These are phyloP conservation scores for Hydrophis major DNA, from an alignment of 2,797 vertebrate species.

Conservation along the genomic window DNA sequence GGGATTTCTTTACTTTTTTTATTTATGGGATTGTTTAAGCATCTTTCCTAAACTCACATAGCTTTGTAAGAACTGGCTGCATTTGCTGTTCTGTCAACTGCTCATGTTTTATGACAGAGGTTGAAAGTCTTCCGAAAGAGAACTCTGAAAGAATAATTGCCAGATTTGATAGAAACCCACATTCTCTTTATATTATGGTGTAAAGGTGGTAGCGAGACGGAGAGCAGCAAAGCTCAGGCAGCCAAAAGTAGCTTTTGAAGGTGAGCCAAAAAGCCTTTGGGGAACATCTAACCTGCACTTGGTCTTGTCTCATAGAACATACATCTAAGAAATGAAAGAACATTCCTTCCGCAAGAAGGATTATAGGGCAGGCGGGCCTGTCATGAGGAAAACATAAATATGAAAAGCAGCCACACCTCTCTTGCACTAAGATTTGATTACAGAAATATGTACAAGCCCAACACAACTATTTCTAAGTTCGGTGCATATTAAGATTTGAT, in stretches of 20 bases:
- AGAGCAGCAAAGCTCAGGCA: constrained; percentile 19
- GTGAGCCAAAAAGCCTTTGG: constrained; percentile 51
- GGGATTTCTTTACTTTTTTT: not conserved
- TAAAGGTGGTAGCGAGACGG: constrained; percentile 26
- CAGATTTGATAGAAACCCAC: not conserved
- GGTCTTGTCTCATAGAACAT: constrained; percentile 39
- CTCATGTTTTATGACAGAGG: not conserved
- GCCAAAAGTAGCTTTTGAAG: constrained; percentile 36
- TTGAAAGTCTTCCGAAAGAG: not conserved
- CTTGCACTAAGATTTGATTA: constrained; percentile 1
- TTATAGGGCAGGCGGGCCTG: constrained; percentile 36
- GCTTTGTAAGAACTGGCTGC: not conserved
- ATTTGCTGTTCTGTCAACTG: not conserved
- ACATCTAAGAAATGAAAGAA: constrained; percentile 47
- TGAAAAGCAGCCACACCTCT: constrained; percentile 24
- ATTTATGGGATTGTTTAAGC: not conserved
- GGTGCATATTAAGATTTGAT: not conserved
- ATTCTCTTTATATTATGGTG: constrained; percentile 22
- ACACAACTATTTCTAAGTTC: constrained; percentile 7
- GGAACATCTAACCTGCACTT: constrained; percentile 47
- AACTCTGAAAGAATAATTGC: not conserved
- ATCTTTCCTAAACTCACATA: not conserved
- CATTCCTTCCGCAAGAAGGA: constrained; percentile 31
- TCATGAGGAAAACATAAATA: constrained; percentile 31
- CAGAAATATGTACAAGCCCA: not conserved